Percentiles rank a stretch among this genome's conserved stretches.
Evolutionary conservation across 2,113 vertebrate genomes (phyloP).

Genomic region (Catharus bicknelli): DNA sequence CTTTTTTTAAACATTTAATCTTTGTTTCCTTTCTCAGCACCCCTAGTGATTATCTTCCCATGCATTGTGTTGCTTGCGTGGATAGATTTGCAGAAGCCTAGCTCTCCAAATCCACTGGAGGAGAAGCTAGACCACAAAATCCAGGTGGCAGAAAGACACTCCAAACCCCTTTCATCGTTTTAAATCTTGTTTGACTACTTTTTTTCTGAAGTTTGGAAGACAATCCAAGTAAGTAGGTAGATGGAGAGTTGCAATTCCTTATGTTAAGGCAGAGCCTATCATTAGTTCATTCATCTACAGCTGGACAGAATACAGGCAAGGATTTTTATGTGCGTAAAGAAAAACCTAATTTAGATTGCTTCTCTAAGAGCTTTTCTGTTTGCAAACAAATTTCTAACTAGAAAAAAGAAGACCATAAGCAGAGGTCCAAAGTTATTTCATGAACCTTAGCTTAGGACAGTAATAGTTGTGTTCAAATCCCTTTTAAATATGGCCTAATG

Average conservation of each 20-base stretch:
- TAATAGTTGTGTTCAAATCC: not conserved
- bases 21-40: not conserved
- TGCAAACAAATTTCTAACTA: not conserved
- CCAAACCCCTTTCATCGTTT: not conserved
- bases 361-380: not conserved
- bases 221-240: not conserved
- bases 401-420: not conserved
- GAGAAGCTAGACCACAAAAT: not conserved
- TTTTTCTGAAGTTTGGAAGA: not conserved
- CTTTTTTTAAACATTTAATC: not conserved
- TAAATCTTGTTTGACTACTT: not conserved
- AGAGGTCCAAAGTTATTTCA: not conserved
- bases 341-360: not conserved
- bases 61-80: not conserved
- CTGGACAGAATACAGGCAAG: not conserved
- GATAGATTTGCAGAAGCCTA: not conserved
- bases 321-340: not conserved
- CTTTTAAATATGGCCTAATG: not conserved
- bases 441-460: not conserved
- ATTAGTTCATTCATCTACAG: not conserved
- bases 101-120: not conserved
- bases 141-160: not conserved
- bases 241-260: not conserved
- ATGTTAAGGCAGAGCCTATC: not conserved
- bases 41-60: not conserved